Conservation (phyloP, 2,888 invertebrate genomes). For the Netelia inedita region DNA sequence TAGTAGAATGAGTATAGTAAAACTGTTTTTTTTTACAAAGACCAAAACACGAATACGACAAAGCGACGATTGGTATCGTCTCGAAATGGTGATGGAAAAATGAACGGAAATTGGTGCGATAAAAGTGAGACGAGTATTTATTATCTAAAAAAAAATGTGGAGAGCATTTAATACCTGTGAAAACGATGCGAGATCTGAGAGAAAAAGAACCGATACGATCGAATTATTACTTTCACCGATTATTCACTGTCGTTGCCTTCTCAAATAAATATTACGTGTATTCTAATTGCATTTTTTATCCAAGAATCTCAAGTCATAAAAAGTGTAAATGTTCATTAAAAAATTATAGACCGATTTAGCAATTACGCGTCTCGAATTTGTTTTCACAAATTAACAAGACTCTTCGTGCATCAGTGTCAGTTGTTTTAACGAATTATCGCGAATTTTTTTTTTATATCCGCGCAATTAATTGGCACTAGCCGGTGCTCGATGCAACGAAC, state of each 20-base stretch:
- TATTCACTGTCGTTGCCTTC: background rate
- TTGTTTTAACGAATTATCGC: no score
- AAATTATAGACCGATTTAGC: no score
- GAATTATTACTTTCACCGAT: background rate
- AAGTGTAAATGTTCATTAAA: no score
- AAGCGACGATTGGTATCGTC: slow-evolving; percentile 29
- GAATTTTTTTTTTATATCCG: no score
- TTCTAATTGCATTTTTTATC: no score
- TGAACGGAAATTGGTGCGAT: slow-evolving; percentile 63
- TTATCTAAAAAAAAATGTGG: slow-evolving; percentile 27
- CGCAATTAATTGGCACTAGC: no score
- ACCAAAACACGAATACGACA: slow-evolving; percentile 35
- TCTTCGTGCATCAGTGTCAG: no score
- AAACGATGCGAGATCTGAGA: slow-evolving; percentile 41
- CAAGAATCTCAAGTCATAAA: no score
- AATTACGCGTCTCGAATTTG: no score
- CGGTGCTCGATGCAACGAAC: no score
- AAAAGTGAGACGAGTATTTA: slow-evolving; percentile 38
- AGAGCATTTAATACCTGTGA: slow-evolving; percentile 8
- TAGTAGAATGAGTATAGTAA: background rate
- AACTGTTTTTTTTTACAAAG: background rate
- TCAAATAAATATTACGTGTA: no score
- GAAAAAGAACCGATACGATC: background rate
- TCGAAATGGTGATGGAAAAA: slow-evolving; percentile 60
- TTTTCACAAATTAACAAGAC: no score